A percentile compares a stretch with the other conserved stretches of the same genome.
phyloP scores from a whole-genome alignment of 1,140 invertebrate species.

The Lepidurus couesii region DNA sequence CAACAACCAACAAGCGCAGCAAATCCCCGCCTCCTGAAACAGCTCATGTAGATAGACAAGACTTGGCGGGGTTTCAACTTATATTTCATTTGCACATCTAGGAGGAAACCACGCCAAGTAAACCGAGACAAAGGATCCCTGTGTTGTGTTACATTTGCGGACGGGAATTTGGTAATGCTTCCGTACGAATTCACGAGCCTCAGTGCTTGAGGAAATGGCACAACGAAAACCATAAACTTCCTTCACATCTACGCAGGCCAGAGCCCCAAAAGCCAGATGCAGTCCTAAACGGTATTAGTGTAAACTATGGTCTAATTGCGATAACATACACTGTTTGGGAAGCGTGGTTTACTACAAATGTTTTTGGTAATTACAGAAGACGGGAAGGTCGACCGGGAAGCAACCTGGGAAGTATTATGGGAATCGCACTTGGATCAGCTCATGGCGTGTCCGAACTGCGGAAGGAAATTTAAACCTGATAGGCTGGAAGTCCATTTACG shows the following conservation, averaged over 20 bases:
- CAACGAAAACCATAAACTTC: slow-evolving; percentile 59
- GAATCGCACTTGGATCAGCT: slow-evolving; percentile 50
- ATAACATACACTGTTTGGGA: not conserved
- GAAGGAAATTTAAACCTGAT: slow-evolving; percentile 41
- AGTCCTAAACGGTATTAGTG: slow-evolving; percentile 47
- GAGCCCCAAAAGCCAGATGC: slow-evolving; percentile 59
- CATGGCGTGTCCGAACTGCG: slow-evolving; percentile 43
- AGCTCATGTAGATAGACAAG: not conserved
- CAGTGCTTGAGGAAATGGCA: slow-evolving; percentile 71
- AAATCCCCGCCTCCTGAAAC: not conserved
- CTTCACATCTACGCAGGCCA: slow-evolving; percentile 52
- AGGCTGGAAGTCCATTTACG: not conserved
- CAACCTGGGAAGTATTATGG: slow-evolving; percentile 54
- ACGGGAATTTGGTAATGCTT: slow-evolving; percentile 63
- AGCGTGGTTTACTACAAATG: not conserved
- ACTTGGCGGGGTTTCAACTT: slow-evolving; percentile 39
- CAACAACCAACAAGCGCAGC: not conserved
- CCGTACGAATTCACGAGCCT: slow-evolving; percentile 67
- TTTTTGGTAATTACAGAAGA: slow-evolving; percentile 40
- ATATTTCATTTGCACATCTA: slow-evolving; percentile 43
- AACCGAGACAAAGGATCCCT: slow-evolving; percentile 40
- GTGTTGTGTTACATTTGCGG: slow-evolving; percentile 70
- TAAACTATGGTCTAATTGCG: slow-evolving; percentile 35
- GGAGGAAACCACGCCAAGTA: not conserved
- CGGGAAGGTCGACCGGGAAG: slow-evolving; percentile 50